phyloP scores from a whole-genome alignment of 2,113 vertebrate species.

The Peucedramus taeniatus region DNA sequence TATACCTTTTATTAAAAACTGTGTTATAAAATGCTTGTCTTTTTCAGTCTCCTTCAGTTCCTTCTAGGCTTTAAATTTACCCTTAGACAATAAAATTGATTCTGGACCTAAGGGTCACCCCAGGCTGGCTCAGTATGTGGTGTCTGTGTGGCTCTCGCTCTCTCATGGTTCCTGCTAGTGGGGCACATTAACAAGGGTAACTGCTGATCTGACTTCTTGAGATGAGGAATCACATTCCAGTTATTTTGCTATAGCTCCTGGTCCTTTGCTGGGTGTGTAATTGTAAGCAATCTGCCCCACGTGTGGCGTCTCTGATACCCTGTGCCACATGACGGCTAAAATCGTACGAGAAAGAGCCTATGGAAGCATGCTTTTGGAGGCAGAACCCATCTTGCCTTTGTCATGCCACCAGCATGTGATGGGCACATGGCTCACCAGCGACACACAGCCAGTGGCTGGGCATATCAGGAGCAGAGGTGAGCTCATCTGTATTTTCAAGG shows the following conservation, averaged over 20 bases:
- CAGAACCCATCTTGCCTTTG: conserved; percentile 12
- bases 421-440: conserved; percentile 2
- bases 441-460: neutral
- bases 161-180: neutral
- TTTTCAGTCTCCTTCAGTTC: neutral
- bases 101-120: neutral
- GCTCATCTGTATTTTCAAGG: conserved; percentile 1
- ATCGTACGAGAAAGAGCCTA: neutral
- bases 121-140: neutral
- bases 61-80: neutral
- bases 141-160: neutral
- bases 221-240: neutral
- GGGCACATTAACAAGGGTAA: neutral
- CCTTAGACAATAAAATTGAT: neutral
- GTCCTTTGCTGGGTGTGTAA: neutral
- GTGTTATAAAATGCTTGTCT: neutral
- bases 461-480: neutral
- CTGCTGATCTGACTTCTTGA: neutral
- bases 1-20: neutral
- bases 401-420: conserved; percentile 52
- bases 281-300: neutral
- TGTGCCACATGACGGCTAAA: conserved; percentile 30
- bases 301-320: neutral
- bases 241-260: neutral
- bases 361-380: neutral